Base-by-base conservation (phyloP, 1,140 invertebrate genomes). In the Drosophila subobscura region DNA sequence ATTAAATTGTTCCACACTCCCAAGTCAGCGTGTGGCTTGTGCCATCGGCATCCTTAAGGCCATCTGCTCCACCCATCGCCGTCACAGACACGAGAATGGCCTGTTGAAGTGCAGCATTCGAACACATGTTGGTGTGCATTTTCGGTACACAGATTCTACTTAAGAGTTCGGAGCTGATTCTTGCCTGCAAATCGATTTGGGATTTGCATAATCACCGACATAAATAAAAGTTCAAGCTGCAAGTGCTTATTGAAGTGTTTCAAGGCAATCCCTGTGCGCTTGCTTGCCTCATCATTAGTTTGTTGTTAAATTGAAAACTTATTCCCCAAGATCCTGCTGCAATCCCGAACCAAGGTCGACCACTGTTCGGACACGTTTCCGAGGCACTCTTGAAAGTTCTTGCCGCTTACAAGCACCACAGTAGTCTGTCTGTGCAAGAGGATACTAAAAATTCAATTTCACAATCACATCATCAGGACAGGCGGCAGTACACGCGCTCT, bases 1-100 rank as follows among this genome's bases (percentile, higher is more conserved):
- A 86, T 81, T 88, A 86, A 86, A 86, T 88, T 78, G 65, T 75
- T 81, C 61, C 57, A 77, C 80, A 56, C 61, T 65, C 59, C 63
- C 45, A 49, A 41, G 37, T 14, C 47, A 46, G 42, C 45, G 33
- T 33, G 53, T 53, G 44, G 51, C 22, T 23, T 58, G 55, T 46
- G 51, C 33, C 33, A 4, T 37, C 10, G 33, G 33, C 33, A 37
- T 37, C 33, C 33, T 12, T 37, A 37, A 12, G 10, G 33, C 33
- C 33, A 37, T 33, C 29, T 10, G 29, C 29, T 33, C 29, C 29
- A 10, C 10, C 29, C 33, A 12, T 8, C n/a, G n/a, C n/a, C n/a
- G n/a, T n/a, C 10, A 37, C 10, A 33, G 2, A 29, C 33, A 37
- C 61, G 63, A 47, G 46, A 68, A 68, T 68, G 63, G 65, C 65